phyloP scores from a whole-genome alignment of 64 coral and sea anemone species.

The Orbicella faveolata region DNA sequence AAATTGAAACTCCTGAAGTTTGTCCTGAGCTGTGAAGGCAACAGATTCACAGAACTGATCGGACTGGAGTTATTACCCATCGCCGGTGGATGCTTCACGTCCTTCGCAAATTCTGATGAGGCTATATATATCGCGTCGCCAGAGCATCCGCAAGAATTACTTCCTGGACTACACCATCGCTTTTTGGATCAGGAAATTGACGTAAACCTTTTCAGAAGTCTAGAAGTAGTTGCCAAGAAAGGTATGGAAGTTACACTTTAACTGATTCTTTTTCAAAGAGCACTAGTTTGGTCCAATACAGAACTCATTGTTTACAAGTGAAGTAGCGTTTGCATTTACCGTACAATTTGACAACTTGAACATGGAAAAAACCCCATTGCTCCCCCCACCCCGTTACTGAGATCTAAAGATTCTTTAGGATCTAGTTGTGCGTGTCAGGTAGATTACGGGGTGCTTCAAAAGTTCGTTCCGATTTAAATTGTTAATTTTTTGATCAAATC shows the following conservation, averaged over 20 bases:
- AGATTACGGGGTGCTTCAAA: neutral
- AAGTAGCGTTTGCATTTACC: too few species aligned
- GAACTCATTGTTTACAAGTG: too few species aligned
- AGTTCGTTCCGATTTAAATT: neutral
- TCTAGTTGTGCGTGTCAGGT: neutral
- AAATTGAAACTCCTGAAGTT: constrained; percentile 59
- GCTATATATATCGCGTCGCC: constrained; percentile 48
- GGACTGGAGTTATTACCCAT: constrained; percentile 62
- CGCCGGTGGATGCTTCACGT: constrained; percentile 26
- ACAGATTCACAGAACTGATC: constrained; percentile 18
- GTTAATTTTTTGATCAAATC: constrained; percentile 26
- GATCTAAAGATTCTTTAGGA: too few species aligned
- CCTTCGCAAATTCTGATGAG: neutral
- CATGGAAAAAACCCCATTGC: too few species aligned
- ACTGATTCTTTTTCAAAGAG: too few species aligned
- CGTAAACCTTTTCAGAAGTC: neutral
- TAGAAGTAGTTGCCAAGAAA: constrained; percentile 23
- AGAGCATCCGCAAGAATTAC: constrained; percentile 51
- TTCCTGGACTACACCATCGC: constrained; percentile 37
- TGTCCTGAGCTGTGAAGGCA: constrained; percentile 20
- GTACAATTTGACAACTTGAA: too few species aligned
- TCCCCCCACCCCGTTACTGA: too few species aligned
- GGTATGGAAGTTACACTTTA: constrained; percentile 25
- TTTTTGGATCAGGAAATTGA: constrained; percentile 53
- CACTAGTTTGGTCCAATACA: too few species aligned